These are phyloP conservation scores for Thera obeliscata DNA, from an alignment of 2,888 invertebrate species.

Conservation along the genomic window DNA sequence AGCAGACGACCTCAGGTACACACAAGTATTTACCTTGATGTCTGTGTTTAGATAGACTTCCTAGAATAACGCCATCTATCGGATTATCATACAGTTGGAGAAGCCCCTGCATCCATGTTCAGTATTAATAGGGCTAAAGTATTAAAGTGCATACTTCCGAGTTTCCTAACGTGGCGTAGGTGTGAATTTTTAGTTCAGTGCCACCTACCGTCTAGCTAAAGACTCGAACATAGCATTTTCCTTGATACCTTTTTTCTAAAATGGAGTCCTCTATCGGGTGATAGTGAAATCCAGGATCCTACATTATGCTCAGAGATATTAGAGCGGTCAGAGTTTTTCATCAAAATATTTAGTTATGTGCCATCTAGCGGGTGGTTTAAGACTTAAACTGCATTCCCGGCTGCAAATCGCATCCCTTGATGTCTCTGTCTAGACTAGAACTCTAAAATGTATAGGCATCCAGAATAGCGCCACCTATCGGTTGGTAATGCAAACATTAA, in stretches of 20 bases:
- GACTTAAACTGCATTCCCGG: background rate
- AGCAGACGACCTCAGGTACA: background rate
- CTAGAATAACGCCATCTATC: conserved; percentile 17
- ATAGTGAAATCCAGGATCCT: too few species aligned
- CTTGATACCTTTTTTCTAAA: background rate
- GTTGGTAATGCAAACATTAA: background rate
- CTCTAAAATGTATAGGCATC: background rate
- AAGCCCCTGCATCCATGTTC: background rate
- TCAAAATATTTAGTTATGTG: background rate
- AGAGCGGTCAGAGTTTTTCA: too few species aligned
- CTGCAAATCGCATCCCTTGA: too few species aligned
- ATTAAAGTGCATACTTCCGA: background rate
- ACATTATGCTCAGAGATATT: too few species aligned
- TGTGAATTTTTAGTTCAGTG: background rate
- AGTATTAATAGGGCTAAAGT: background rate
- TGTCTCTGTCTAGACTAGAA: background rate
- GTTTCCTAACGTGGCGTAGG: background rate
- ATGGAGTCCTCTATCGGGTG: too few species aligned
- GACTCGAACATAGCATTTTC: too few species aligned
- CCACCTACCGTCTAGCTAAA: background rate
- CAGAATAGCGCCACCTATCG: conserved; percentile 2
- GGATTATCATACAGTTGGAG: conserved; percentile 1
- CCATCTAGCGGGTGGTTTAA: background rate
- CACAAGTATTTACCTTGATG: background rate
- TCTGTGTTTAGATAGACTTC: background rate